These are phyloP conservation scores for Chironomus tentans DNA, from an alignment of 2,888 invertebrate genomes.

Conservation along the genomic window DNA sequence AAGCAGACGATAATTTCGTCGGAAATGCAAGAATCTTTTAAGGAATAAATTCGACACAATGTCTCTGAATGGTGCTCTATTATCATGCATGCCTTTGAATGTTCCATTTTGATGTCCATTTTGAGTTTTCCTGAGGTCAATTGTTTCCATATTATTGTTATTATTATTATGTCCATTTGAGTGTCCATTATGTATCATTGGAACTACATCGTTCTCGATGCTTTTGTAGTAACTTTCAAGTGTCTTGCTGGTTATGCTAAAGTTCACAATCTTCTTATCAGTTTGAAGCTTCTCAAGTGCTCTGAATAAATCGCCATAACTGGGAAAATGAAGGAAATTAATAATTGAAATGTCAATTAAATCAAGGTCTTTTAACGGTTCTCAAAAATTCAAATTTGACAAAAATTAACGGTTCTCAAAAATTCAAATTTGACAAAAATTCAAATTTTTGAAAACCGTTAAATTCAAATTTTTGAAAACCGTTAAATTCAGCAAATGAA, in stretches of 20 bases:
- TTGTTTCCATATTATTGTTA: neutral
- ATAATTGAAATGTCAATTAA: too few species aligned
- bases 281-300: conserved; percentile 44
- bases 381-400: too few species aligned
- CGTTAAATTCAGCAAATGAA: neutral
- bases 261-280: conserved; percentile 43
- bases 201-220: conserved; percentile 28
- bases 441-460: neutral
- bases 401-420: too few species aligned
- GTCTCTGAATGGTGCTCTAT: conserved; percentile 29
- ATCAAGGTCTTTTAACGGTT: too few species aligned
- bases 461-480: neutral
- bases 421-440: too few species aligned
- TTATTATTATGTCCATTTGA: conserved; percentile 23
- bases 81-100: conserved; percentile 7
- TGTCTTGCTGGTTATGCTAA: conserved; percentile 51
- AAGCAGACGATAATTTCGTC: conserved; percentile 49
- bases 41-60: conserved; percentile 45
- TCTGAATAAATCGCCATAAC: conserved; percentile 42
- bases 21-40: conserved; percentile 51
- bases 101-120: neutral
- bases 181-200: conserved; percentile 26
- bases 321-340: conserved; percentile 28
- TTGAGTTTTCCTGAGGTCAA: conserved; percentile 4
- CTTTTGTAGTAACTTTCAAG: conserved; percentile 53